Evolutionary conservation across 2,888 invertebrate species (phyloP), one percentile per base, ranked within the genome.

Genomic region (Drosophila ezoana): DNA sequence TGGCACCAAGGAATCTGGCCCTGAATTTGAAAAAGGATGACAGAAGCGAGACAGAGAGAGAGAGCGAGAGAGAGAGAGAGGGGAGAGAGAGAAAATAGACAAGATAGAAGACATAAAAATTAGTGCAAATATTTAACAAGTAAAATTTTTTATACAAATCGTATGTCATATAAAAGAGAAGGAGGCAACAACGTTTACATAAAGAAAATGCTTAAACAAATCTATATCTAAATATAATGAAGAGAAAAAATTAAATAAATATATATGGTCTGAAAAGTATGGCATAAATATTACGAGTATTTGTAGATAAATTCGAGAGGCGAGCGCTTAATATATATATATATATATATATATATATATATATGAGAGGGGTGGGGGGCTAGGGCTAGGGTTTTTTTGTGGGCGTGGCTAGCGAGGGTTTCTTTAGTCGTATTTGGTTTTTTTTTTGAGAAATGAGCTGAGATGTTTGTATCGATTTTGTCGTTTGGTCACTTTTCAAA

Each of bases 1-100:
- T 87, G 92, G 91, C 86, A 90, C 85, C 90, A 92, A 87, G 64
- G 89, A 82, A 61, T 91, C 91, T 77, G 84, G 81, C 67, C 81
- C 91, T 91, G 88, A 61, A 33, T 14, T 49, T 23, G 51, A 41
- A 20, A 20, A 60, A 47, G 72, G 58, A 71, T 66, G 44, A 40
- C 23, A 23, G 1, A 5, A 28, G 8, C 8, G 28, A 8, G 28
- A 28, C 1, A 16, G 28, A 59, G 44, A 68, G 47, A 60, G 65
- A 44, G 40, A 51, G 40, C n/a, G n/a, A n/a, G n/a, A n/a, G n/a
- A n/a, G n/a, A n/a, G n/a, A n/a, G n/a, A n/a, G n/a, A n/a, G n/a
- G n/a, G 14, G 52, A 60, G 13, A 44, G 47, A 66, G 35, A 61
- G 38, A 28, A 8, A 28, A 28, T 28, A 14, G 35, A 47, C 64